Base-by-base conservation (phyloP, 2,888 invertebrate species). In the Spilosoma lubricipeda region DNA sequence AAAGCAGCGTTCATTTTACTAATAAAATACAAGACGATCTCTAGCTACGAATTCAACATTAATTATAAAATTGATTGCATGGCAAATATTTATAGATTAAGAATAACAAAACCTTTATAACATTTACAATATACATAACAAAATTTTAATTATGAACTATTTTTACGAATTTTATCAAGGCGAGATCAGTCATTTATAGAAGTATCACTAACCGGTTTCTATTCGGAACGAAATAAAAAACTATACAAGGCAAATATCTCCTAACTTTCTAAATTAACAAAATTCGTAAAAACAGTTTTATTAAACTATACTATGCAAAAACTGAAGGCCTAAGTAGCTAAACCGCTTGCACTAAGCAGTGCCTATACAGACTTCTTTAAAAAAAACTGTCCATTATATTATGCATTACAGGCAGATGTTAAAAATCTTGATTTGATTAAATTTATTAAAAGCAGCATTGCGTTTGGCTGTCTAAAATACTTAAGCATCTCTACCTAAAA, bases 391-490 rank as follows among this genome's bases (percentile, higher is more conserved):
- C 27, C 36, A 64, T 67, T 36, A 48, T 63, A 64, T 73, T 73
- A 73, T 73, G 67, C 67, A 48, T 68, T 30, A 13, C 1, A 68
- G 9, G 5, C 39, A 68, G 45, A 67, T 3, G 23, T 33, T 59
- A 63, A 63, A 69, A 56, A 30, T n/a, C 36, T n/a, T 2, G 56
- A 69, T 69, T 69, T 23, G 13, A 27, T 52, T 39, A 70, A 71
- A 52, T 23, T 33, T n/a, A 33, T 48, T 64, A 66, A 72, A 67
- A 20, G 42, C 72, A 74, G 80, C 75, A 82, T 82, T 85, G 78
- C 82, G 75, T 82, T 82, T 85, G 71, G 56, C 33, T 72, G 23
- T 72, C 74, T 77, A 73, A 42, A 59, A 63, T 78, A 73, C 45
- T 69, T 56, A 69, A 59, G 23, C 69, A 64, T 68, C 63, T 67